Evolutionary conservation across 1,140 invertebrate genomes (phyloP).

Genomic region (Zelostemma sp.): DNA sequence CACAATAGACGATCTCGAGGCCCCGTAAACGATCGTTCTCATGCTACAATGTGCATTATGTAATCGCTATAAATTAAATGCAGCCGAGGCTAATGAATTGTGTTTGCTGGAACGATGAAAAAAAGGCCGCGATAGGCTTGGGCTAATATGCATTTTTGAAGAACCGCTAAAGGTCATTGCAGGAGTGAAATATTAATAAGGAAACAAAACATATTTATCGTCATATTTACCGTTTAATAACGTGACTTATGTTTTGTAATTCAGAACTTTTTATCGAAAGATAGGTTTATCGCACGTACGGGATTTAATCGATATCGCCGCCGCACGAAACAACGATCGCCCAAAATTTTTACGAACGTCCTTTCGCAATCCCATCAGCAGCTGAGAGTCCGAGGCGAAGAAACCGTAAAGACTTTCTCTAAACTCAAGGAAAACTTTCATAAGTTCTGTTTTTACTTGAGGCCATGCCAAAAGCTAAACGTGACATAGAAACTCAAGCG

Average conservation of each 20-base stretch:
- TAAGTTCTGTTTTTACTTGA: too few relatives aligned
- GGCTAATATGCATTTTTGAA: constrained; percentile 15
- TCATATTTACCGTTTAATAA: background rate
- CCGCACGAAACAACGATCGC: background rate
- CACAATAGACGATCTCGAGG: constrained; percentile 20
- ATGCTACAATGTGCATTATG: constrained; percentile 1
- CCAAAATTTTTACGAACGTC: background rate
- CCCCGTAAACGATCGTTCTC: constrained; percentile 12
- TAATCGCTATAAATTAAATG: constrained; percentile 4
- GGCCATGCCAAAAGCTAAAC: background rate
- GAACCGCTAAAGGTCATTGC: constrained; percentile 12
- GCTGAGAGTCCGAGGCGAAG: too few relatives aligned
- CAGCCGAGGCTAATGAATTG: constrained; percentile 8
- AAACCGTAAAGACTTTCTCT: too few relatives aligned
- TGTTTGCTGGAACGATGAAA: background rate
- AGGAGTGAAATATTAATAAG: constrained; percentile 4
- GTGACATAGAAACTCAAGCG: too few relatives aligned
- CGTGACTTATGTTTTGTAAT: constrained; percentile 3
- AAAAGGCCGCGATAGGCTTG: constrained; percentile 1
- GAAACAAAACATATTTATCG: constrained; percentile 6
- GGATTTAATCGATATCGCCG: background rate
- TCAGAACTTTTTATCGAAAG: background rate
- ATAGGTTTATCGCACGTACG: background rate
- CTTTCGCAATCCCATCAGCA: too few relatives aligned
- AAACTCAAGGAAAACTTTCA: too few relatives aligned